These are phyloP conservation scores for Platerodrilus igneus DNA, from an alignment of 2,888 invertebrate species.

Conservation along the genomic window DNA sequence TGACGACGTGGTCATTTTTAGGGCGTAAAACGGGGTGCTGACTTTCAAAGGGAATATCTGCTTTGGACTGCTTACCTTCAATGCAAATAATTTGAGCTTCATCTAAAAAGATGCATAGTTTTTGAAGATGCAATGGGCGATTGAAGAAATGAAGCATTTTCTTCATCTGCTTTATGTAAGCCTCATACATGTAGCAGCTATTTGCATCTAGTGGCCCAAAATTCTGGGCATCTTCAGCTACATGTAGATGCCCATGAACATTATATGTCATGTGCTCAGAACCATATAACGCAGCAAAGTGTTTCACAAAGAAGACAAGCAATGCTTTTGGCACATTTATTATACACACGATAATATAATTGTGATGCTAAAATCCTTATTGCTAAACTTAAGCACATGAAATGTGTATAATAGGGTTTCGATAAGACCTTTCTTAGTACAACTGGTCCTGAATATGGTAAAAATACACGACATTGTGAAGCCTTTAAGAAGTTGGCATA, in stretches of 20 bases:
- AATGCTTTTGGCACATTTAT: conserved; percentile 10
- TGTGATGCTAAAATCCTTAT: conserved; percentile 11
- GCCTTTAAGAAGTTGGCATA: conserved; percentile 11
- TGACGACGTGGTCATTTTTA: no score
- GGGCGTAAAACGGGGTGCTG: no score
- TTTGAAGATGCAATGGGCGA: conserved; percentile 13
- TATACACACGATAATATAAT: conserved; percentile 7
- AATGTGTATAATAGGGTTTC: conserved; percentile 9
- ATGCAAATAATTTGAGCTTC: no score
- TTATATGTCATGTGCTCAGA: conserved; percentile 10
- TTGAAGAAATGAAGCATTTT: conserved; percentile 12
- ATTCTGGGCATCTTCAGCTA: conserved; percentile 13
- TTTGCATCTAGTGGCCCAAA: conserved; percentile 9
- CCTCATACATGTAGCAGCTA: conserved; percentile 15
- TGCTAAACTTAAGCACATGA: conserved; percentile 12
- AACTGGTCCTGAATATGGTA: conserved; percentile 11
- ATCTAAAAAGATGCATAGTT: no score
- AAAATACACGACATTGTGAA: conserved; percentile 10
- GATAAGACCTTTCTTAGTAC: conserved; percentile 8
- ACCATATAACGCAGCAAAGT: conserved; percentile 10
- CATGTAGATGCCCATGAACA: conserved; percentile 11
- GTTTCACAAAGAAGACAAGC: conserved; percentile 10
- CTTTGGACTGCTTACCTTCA: no score
- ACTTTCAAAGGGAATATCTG: no score
- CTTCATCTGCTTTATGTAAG: conserved; percentile 13